phyloP scores from a whole-genome alignment of 2,113 vertebrate genomes.

The Micronisus gabar region DNA sequence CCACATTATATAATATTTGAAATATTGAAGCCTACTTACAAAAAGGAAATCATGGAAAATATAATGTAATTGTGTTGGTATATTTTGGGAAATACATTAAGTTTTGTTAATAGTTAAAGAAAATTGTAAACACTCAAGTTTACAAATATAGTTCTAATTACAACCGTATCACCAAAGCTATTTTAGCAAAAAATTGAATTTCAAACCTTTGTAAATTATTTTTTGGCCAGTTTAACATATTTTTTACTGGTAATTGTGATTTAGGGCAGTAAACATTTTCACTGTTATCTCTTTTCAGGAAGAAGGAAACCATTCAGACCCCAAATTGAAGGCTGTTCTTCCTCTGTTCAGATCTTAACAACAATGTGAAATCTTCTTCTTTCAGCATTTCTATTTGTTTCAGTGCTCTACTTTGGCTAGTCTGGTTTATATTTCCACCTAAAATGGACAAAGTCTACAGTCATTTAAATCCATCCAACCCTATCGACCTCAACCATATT shows the following conservation, averaged over 20 bases:
- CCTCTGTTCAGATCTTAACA: neutral
- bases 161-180: neutral
- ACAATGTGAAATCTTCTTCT: neutral
- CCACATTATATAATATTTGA: neutral
- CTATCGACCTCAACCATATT: neutral
- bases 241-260: neutral
- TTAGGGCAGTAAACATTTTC: neutral
- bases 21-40: neutral
- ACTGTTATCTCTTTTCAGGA: neutral
- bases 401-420: neutral
- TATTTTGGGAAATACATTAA: neutral
- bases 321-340: neutral
- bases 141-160: neutral
- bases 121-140: neutral
- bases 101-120: neutral
- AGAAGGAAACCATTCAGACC: neutral
- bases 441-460: neutral
- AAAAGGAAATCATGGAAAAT: neutral
- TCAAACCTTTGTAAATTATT: neutral
- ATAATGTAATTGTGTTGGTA: neutral
- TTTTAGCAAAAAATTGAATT: neutral
- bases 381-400: neutral
- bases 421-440: neutral
- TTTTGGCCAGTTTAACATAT: neutral
- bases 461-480: slow-evolving; percentile 10